phyloP scores from a whole-genome alignment of 2,888 invertebrate genomes.

The Epistrophe eligans region DNA sequence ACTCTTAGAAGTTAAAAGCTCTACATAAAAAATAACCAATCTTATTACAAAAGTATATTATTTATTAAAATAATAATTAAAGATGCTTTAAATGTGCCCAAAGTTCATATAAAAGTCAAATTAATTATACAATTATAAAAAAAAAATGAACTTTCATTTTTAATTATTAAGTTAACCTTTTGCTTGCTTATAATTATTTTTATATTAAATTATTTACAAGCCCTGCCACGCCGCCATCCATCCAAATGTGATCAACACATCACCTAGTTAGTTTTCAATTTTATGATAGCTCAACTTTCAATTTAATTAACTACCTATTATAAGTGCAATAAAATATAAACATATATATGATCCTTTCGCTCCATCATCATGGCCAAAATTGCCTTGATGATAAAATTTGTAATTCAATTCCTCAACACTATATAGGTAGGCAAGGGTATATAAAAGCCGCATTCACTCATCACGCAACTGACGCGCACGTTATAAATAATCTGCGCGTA shows the following conservation, averaged over 20 bases:
- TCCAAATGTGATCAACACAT: background rate
- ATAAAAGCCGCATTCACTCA: slow-evolving; percentile 6
- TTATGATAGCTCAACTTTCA: slow-evolving; percentile 1
- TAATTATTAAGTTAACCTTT: background rate
- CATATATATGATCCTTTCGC: slow-evolving; percentile 9
- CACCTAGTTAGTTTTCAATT: background rate
- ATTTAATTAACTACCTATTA: slow-evolving; percentile 1
- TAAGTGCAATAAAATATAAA: slow-evolving; percentile 1
- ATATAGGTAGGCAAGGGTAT: too few species aligned
- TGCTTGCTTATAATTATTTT: background rate
- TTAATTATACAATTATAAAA: too few species aligned
- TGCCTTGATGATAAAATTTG: slow-evolving; percentile 48
- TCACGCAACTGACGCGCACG: slow-evolving; percentile 65
- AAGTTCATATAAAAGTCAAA: too few species aligned
- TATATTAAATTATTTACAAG: background rate
- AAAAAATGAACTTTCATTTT: background rate
- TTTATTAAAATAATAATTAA: too few species aligned
- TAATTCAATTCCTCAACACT: slow-evolving; percentile 64
- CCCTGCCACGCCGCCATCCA: background rate
- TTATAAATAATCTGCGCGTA: slow-evolving; percentile 70
- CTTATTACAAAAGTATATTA: too few species aligned
- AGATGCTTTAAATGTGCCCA: too few species aligned
- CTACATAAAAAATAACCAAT: too few species aligned
- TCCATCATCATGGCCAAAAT: slow-evolving; percentile 26
- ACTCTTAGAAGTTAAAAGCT: too few species aligned